phyloP scores from a whole-genome alignment of 2,888 invertebrate species.

The Acholoe squamosa region DNA sequence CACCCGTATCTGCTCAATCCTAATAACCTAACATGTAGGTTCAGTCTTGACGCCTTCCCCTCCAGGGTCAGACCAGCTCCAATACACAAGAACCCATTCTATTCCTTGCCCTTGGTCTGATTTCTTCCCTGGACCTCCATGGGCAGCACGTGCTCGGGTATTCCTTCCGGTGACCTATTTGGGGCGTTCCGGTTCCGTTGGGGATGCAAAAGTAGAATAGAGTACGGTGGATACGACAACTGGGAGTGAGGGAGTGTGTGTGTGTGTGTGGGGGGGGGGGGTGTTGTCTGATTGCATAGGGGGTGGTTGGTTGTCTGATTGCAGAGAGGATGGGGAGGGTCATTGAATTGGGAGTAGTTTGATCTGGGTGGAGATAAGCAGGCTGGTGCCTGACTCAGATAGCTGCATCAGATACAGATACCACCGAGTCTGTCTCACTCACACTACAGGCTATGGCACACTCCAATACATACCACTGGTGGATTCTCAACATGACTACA shows the following conservation, averaged over 20 bases:
- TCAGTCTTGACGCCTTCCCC: background rate
- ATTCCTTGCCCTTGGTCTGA: background rate
- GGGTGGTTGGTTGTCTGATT: slow-evolving; percentile 22
- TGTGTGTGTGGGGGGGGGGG: background rate
- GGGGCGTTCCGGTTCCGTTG: background rate
- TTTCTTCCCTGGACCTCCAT: background rate
- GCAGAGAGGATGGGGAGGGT: slow-evolving; percentile 6
- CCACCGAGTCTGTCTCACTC: too few relatives aligned
- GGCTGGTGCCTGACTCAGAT: background rate
- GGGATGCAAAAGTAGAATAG: background rate
- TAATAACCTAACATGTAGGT: background rate
- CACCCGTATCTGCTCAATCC: background rate
- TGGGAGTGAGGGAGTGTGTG: slow-evolving; percentile 26
- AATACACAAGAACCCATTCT: background rate
- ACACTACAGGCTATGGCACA: background rate
- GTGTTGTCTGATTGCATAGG: slow-evolving; percentile 25
- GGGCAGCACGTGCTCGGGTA: background rate
- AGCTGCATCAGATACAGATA: background rate
- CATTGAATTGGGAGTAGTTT: slow-evolving; percentile 43
- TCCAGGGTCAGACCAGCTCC: background rate
- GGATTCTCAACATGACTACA: too few relatives aligned
- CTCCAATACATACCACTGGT: background rate
- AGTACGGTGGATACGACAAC: background rate
- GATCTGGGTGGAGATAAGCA: slow-evolving; percentile 13
- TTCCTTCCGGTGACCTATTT: background rate